Percentiles rank a stretch among this genome's conserved stretches.
phyloP scores from a whole-genome alignment of 35 echinoderm and acorn worm species.

The Lytechinus pictus region DNA sequence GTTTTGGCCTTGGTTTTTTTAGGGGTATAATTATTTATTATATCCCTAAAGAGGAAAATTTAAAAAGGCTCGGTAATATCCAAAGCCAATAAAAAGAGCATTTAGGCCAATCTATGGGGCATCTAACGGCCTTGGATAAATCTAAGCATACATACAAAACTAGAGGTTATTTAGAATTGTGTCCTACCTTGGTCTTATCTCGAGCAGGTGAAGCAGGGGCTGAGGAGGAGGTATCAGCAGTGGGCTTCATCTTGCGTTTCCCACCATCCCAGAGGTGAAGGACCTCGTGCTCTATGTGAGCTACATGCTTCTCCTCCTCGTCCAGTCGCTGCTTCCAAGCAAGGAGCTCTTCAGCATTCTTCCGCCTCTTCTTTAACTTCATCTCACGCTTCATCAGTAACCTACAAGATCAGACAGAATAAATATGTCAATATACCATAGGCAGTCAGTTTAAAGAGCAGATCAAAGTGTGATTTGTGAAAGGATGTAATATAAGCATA shows the following conservation, averaged over 20 bases:
- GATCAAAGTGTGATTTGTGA: too few species aligned
- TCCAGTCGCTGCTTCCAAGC: conserved; percentile 95
- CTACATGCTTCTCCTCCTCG: conserved; percentile 85
- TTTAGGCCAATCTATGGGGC: too few species aligned
- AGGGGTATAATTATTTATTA: too few species aligned
- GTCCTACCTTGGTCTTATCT: conserved; percentile 6
- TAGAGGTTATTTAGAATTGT: background rate
- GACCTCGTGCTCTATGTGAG: conserved; percentile 77
- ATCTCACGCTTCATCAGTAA: conserved; percentile 76
- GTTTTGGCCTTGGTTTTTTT: too few species aligned
- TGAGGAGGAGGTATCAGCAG: conserved; percentile 16
- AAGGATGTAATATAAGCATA: too few species aligned
- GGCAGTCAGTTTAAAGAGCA: too few species aligned
- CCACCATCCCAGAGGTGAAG: conserved; percentile 47
- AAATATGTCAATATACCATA: too few species aligned
- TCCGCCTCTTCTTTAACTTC: conserved; percentile 73
- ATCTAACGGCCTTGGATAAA: too few species aligned
- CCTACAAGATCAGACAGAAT: conserved; percentile 14
- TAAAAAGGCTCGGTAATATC: too few species aligned
- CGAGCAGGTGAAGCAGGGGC: background rate
- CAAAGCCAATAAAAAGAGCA: too few species aligned
- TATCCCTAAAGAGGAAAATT: too few species aligned
- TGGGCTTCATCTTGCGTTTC: conserved; percentile 60
- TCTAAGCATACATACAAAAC: too few species aligned
- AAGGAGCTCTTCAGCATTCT: conserved; percentile 86